Evolutionary conservation across 2,888 invertebrate species (phyloP).

Genomic region (Cantharis rufa): DNA sequence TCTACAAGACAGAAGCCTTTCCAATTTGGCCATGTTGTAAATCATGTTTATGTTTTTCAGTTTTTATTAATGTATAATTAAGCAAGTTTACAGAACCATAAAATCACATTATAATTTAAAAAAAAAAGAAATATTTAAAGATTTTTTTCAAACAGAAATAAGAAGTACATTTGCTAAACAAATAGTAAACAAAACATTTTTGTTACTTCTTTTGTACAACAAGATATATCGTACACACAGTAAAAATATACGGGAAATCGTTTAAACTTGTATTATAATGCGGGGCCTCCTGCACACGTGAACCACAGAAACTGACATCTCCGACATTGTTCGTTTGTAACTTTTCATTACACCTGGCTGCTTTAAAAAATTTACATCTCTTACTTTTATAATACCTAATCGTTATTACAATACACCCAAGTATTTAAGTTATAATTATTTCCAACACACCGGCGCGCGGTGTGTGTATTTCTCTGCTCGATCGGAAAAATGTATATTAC

Average conservation of each 20-base stretch:
- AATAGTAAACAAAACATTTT: background rate
- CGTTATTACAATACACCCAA: background rate
- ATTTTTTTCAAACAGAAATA: no score
- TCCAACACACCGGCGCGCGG: background rate
- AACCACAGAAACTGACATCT: slow-evolving; percentile 31
- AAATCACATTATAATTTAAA: background rate
- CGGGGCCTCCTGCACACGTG: slow-evolving; percentile 32
- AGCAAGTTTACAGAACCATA: background rate
- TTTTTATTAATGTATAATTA: no score
- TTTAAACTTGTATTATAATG: slow-evolving; percentile 11
- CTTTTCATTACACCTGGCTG: slow-evolving; percentile 30
- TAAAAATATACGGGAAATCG: slow-evolving; percentile 14
- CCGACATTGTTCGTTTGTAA: slow-evolving; percentile 25
- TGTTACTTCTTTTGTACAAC: background rate
- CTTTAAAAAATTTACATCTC: slow-evolving; percentile 6
- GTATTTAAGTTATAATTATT: background rate
- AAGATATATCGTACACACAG: background rate
- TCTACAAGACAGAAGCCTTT: background rate
- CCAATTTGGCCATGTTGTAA: no score
- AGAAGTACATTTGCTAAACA: background rate
- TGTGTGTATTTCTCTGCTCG: background rate
- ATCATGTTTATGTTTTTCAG: no score
- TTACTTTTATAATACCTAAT: slow-evolving; percentile 13
- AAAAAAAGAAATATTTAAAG: no score
- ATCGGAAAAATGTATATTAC: background rate